Evolutionary conservation across 2,797 vertebrate species (phyloP).

Genomic region (Pangasius macronema): DNA sequence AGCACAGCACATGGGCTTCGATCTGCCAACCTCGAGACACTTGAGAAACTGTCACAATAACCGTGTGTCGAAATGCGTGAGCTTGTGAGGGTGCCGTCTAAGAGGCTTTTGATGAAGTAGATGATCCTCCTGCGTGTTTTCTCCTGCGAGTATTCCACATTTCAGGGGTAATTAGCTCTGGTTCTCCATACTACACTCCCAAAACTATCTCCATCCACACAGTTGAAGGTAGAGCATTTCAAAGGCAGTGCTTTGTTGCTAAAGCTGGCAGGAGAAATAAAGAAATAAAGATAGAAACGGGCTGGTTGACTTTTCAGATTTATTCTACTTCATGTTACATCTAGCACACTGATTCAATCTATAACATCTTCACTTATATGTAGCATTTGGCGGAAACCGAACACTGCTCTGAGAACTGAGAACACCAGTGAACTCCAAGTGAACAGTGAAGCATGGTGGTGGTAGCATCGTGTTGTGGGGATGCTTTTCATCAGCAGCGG

Average conservation of each 20-base stretch:
- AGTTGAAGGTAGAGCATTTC: not conserved
- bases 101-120: slow-evolving; percentile 34
- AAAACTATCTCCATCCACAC: not conserved
- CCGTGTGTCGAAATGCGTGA: not conserved
- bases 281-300: not conserved
- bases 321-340: not conserved
- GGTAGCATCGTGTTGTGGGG: not conserved
- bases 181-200: not conserved
- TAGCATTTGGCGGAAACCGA: not conserved
- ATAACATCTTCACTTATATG: not conserved
- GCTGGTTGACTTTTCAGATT: not conserved
- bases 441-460: not conserved
- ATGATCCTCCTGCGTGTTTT: slow-evolving; percentile 18
- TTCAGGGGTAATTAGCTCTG: slow-evolving; percentile 42
- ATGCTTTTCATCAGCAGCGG: not conserved
- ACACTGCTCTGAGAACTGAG: too few species aligned
- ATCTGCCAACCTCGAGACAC: slow-evolving; percentile 34
- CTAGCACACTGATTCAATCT: not conserved
- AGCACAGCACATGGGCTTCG: slow-evolving; percentile 11
- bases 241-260: not conserved
- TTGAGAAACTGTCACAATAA: slow-evolving; percentile 36
- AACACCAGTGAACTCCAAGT: too few species aligned
- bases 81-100: not conserved
- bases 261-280: not conserved
- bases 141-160: slow-evolving; percentile 17